These are phyloP conservation scores for Popillia japonica DNA, from an alignment of 1,140 invertebrate species.

Conservation along the genomic window DNA sequence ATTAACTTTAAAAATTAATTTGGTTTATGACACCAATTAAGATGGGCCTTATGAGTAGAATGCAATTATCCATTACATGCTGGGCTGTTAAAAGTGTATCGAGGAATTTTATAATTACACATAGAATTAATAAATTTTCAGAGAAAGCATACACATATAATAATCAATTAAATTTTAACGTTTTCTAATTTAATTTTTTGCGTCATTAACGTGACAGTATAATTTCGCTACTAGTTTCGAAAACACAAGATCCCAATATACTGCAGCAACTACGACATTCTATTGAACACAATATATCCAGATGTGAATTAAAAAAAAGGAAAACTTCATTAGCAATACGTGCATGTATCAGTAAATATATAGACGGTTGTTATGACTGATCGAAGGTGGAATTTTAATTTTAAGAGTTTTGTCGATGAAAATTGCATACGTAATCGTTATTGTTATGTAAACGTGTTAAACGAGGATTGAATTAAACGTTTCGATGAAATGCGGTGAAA, in stretches of 20 bases:
- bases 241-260: neutral
- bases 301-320: neutral
- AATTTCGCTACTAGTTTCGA: neutral
- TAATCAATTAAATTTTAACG: too few species aligned
- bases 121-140: too few species aligned
- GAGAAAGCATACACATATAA: too few species aligned
- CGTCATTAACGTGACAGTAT: neutral
- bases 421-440: neutral
- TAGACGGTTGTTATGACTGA: neutral
- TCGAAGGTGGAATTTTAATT: neutral
- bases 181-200: neutral
- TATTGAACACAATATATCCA: neutral
- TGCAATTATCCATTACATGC: too few species aligned
- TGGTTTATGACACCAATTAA: neutral
- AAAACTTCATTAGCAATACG: neutral
- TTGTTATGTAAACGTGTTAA: too few species aligned
- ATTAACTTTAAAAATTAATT: neutral
- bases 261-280: neutral
- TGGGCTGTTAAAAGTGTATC: too few species aligned
- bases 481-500: too few species aligned
- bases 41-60: neutral
- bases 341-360: neutral
- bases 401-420: neutral
- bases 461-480: too few species aligned
- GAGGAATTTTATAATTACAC: too few species aligned